Base-by-base conservation (phyloP, 2,888 invertebrate species). In the Cosmia trapezina region DNA sequence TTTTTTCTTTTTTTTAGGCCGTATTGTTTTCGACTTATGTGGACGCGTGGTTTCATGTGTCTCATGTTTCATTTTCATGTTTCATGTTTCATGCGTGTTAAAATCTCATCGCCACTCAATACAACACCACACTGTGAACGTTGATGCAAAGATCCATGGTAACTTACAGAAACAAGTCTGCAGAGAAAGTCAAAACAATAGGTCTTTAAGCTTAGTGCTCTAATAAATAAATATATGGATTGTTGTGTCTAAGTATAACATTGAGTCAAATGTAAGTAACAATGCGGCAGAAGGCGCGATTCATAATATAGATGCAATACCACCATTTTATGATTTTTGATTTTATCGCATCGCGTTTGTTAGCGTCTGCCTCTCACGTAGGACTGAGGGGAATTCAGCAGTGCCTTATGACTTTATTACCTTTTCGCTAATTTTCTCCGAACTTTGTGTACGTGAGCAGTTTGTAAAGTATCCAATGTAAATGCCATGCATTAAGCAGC, bases 401-500 rank as follows among this genome's bases (percentile, higher is more conserved):
- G 59, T 28, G 69, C 71, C 83, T 84, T 83, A 81, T 84, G 78
- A 78, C 81, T 84, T 84, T 83, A 81, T 81, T 76, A 78, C 78
- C 74, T 73, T 81, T 81, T 83, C 80, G 76, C 77, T 81, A 84
- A 84, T 84, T 84, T 81, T 78, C 83, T 76, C 54, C 60, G 62
- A 78, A 83, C 71, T 76, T 78, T 63, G 73, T 17, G 76, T 75
- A 84, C 84, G 84, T 84, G 84, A 73, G 73, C 76, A 51, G 73
- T 62, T 75, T 76, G 54, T 64, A 43, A 81, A 84, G 73, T 54
- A 59, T 62, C 59, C 53, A 60, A 78, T 74, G 70, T 84, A 75
- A 81, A 81, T 76, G 76, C 19, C 70, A 57, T 74, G 74, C 81
- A 84, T 74, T 78, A 69, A 73, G 71, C 41, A 43, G 54, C 72